Percentiles rank a stretch among this genome's conserved stretches.
Evolutionary conservation across 2,888 invertebrate genomes (phyloP).

Genomic region (Belgica antarctica): DNA sequence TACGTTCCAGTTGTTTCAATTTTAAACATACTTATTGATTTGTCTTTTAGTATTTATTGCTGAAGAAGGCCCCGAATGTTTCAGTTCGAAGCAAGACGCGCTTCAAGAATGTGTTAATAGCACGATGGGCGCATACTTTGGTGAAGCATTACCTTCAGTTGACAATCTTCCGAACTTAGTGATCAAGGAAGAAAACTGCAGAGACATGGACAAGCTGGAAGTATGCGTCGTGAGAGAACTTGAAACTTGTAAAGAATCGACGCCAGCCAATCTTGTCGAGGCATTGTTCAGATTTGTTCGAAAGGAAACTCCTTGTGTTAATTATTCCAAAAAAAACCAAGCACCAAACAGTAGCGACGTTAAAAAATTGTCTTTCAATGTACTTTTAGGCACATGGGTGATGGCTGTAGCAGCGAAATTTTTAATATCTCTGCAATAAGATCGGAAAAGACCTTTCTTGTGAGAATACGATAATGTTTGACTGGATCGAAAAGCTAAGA

Average conservation of each 20-base stretch:
- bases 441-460: no score
- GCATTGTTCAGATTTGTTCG: slow-evolving; percentile 70
- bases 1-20: slow-evolving; percentile 57
- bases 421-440: no score
- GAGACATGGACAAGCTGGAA: slow-evolving; percentile 33
- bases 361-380: background rate
- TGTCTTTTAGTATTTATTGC: slow-evolving; percentile 76
- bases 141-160: slow-evolving; percentile 54
- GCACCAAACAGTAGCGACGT: background rate
- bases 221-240: slow-evolving; percentile 49
- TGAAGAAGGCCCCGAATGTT: slow-evolving; percentile 76
- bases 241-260: slow-evolving; percentile 69
- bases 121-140: slow-evolving; percentile 59
- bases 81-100: slow-evolving; percentile 60
- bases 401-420: background rate
- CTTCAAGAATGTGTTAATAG: slow-evolving; percentile 65
- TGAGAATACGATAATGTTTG: no score
- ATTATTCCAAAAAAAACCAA: background rate
- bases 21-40: slow-evolving; percentile 33
- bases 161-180: slow-evolving; percentile 61
- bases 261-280: slow-evolving; percentile 76
- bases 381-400: slow-evolving; percentile 12
- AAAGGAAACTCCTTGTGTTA: slow-evolving; percentile 63
- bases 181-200: slow-evolving; percentile 59
- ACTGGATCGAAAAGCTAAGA: no score